Conservation (phyloP, 2,113 vertebrate species). For the Potamarius usumacintae region DNA sequence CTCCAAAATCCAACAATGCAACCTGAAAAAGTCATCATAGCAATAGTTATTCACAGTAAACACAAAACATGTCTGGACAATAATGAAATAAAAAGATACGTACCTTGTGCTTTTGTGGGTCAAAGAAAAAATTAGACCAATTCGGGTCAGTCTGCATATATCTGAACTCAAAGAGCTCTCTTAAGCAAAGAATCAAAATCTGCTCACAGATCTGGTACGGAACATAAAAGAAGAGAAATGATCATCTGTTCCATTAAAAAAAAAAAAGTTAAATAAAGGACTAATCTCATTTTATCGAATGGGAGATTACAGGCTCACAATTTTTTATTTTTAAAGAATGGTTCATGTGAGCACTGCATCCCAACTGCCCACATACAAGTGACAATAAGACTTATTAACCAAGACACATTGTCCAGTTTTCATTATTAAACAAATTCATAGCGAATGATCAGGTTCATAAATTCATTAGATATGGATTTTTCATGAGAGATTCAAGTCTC, state of each 20-base stretch:
- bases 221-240: background rate
- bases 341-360: background rate
- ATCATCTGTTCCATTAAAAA: background rate
- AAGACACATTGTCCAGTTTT: background rate
- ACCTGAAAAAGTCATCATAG: slow-evolving; percentile 71
- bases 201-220: slow-evolving; percentile 85
- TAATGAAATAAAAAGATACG: background rate
- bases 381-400: background rate
- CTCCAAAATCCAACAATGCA: slow-evolving; percentile 93
- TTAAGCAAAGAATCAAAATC: slow-evolving; percentile 87
- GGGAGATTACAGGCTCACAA: background rate
- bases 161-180: slow-evolving; percentile 94
- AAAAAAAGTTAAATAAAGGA: background rate
- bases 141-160: slow-evolving; percentile 99
- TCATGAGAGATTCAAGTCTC: background rate
- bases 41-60: background rate
- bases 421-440: background rate
- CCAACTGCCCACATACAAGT: background rate
- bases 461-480: background rate
- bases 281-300: background rate
- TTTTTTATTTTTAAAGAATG: no score
- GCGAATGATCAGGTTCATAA: background rate
- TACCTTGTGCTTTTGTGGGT: slow-evolving; percentile 90
- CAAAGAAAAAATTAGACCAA: slow-evolving; percentile 99
- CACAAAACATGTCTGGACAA: no score